A percentile compares a stretch with the other conserved stretches of the same genome.
These are phyloP conservation scores for Anthoscopus minutus DNA, from an alignment of 2,113 vertebrate genomes.

Conservation along the genomic window DNA sequence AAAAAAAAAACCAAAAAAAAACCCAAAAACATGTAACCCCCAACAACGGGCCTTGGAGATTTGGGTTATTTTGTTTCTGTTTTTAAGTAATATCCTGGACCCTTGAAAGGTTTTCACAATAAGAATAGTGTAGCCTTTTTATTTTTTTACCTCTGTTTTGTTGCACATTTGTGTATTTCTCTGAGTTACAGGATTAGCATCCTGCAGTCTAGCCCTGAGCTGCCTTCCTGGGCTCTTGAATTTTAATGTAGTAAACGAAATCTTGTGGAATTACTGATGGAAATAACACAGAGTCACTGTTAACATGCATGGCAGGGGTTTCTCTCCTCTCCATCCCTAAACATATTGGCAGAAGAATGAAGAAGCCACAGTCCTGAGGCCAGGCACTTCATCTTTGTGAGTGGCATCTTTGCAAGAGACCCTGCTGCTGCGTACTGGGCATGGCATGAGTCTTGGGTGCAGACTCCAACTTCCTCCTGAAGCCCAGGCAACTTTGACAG, in stretches of 20 bases:
- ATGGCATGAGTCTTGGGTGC: neutral
- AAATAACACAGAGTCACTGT: constrained; percentile 43
- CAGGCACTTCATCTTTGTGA: neutral
- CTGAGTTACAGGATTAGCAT: neutral
- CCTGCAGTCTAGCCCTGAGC: neutral
- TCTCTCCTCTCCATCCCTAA: neutral
- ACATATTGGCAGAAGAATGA: neutral
- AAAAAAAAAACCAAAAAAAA: too few species aligned
- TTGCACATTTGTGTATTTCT: neutral
- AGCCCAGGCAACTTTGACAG: neutral
- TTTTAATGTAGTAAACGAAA: constrained; percentile 46
- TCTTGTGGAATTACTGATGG: neutral
- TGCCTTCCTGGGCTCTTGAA: constrained; percentile 1
- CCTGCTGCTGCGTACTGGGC: neutral
- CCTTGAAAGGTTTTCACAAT: neutral
- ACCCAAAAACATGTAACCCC: too few species aligned
- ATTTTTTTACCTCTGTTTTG: neutral
- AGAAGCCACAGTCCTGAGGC: neutral
- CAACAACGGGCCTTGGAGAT: neutral
- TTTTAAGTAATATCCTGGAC: neutral
- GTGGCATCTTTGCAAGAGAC: neutral
- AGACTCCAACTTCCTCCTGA: neutral
- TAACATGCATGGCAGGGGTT: neutral
- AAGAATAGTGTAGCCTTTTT: neutral
- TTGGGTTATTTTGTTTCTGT: neutral